Evolutionary conservation across 1,140 invertebrate genomes (phyloP).

Genomic region (Drosophila takahashii): DNA sequence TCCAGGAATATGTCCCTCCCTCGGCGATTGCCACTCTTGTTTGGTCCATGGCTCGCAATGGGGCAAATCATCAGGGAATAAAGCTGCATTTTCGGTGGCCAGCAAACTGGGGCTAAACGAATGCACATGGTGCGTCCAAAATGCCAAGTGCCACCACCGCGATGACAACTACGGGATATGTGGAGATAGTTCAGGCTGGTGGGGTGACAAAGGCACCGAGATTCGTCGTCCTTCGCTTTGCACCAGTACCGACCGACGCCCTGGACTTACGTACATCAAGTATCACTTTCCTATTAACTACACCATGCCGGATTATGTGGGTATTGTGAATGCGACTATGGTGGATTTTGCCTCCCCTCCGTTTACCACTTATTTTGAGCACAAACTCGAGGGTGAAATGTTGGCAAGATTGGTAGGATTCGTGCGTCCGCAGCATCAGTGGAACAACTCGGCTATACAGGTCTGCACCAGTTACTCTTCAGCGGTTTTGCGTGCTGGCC

Average conservation of each 20-base stretch:
- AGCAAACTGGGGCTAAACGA: constrained; percentile 91
- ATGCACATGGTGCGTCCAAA: constrained; percentile 97
- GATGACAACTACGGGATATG: constrained; percentile 94
- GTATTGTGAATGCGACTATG: constrained; percentile 93
- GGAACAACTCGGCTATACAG: constrained; percentile 89
- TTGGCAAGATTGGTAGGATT: constrained; percentile 92
- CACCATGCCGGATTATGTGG: constrained; percentile 93
- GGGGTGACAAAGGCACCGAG: constrained; percentile 93
- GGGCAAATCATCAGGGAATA: constrained; percentile 68
- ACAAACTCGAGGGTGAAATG: constrained; percentile 89
- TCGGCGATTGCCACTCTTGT: constrained; percentile 95
- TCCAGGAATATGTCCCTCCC: constrained; percentile 93
- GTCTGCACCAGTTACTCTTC: constrained; percentile 90
- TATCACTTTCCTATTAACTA: constrained; percentile 94
- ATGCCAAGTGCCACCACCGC: constrained; percentile 94
- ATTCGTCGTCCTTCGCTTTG: constrained; percentile 92
- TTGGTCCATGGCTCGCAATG: constrained; percentile 88
- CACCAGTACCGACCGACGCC: constrained; percentile 91
- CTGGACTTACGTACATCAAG: constrained; percentile 94
- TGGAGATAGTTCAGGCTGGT: constrained; percentile 94
- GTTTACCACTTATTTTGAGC: constrained; percentile 88
- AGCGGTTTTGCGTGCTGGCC: constrained; percentile 86
- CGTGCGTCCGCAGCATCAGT: constrained; percentile 90
- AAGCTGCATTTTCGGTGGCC: constrained; percentile 88
- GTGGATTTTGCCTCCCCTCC: constrained; percentile 90